Conservation (phyloP, 2,113 vertebrate species). For the Mesitornis unicolor region DNA sequence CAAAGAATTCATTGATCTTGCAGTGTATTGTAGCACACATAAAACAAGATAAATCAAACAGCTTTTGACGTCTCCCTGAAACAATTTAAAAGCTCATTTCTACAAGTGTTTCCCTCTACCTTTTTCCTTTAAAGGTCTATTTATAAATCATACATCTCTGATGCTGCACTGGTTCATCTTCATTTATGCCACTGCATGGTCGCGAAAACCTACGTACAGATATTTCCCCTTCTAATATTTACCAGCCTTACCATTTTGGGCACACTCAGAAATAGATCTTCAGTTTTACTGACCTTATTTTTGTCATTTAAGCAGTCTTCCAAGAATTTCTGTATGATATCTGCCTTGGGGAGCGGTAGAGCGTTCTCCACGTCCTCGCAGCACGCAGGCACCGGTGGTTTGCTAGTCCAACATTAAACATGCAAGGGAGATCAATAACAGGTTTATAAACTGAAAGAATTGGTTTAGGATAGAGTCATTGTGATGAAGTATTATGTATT, state of each 20-base stretch:
- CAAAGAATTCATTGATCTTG: background rate
- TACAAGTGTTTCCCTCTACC: background rate
- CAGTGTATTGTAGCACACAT: background rate
- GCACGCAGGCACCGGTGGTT: conserved; percentile 59
- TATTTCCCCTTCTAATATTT: background rate
- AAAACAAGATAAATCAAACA: background rate
- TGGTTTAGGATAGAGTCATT: background rate
- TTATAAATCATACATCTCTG: background rate
- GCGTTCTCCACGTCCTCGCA: conserved; percentile 35
- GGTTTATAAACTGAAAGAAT: background rate
- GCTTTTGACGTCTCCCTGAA: background rate
- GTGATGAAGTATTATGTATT: too few relatives aligned
- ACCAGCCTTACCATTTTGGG: background rate
- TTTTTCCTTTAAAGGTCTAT: background rate
- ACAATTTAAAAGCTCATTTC: background rate
- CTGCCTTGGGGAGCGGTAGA: background rate
- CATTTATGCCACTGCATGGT: background rate
- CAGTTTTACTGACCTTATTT: conserved; percentile 46
- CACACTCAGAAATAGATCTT: background rate
- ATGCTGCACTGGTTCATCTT: background rate
- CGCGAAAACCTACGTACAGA: background rate
- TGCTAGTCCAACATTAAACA: conserved; percentile 47
- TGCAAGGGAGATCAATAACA: background rate
- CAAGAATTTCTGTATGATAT: conserved; percentile 27
- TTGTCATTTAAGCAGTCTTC: conserved; percentile 59